Conservation (phyloP, 2,888 invertebrate species). For the Sialis lutaria region DNA sequence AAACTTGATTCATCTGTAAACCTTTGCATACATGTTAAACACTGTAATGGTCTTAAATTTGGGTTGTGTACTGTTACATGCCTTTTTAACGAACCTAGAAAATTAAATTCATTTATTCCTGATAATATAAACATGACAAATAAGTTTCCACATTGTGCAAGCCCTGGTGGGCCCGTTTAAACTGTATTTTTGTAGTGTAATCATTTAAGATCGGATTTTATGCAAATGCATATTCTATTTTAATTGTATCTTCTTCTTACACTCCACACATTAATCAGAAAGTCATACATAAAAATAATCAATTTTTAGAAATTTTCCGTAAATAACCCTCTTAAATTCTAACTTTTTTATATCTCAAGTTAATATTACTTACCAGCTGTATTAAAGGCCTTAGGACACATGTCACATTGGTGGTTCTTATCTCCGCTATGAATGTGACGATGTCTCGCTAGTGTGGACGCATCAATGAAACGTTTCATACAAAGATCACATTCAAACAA, state of each 20-base stretch:
- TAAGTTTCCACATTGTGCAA: no score
- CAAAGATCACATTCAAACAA: conserved; percentile 12
- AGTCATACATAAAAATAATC: no score
- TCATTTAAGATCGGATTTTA: no score
- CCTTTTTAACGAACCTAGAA: conserved; percentile 22
- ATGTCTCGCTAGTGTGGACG: conserved; percentile 12
- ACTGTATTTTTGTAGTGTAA: no score
- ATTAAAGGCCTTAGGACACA: conserved; percentile 7
- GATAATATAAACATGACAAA: no score
- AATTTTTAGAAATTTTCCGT: no score
- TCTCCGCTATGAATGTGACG: conserved; percentile 14
- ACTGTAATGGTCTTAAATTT: conserved; percentile 23
- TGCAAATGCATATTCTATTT: no score
- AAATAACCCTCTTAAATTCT: conserved; percentile 14
- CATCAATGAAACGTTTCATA: conserved; percentile 11
- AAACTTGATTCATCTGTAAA: conserved; percentile 25
- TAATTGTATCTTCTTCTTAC: no score
- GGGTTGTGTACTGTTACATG: conserved; percentile 26
- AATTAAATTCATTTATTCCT: no score
- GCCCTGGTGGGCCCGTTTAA: no score
- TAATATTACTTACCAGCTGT: conserved; percentile 18
- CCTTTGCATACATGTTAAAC: conserved; percentile 24
- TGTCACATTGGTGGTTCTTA: conserved; percentile 8
- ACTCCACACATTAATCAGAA: no score
- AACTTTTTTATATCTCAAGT: conserved; percentile 24